These are phyloP conservation scores for Drosophila bipectinata DNA, from an alignment of 1,140 invertebrate genomes.

Conservation along the genomic window DNA sequence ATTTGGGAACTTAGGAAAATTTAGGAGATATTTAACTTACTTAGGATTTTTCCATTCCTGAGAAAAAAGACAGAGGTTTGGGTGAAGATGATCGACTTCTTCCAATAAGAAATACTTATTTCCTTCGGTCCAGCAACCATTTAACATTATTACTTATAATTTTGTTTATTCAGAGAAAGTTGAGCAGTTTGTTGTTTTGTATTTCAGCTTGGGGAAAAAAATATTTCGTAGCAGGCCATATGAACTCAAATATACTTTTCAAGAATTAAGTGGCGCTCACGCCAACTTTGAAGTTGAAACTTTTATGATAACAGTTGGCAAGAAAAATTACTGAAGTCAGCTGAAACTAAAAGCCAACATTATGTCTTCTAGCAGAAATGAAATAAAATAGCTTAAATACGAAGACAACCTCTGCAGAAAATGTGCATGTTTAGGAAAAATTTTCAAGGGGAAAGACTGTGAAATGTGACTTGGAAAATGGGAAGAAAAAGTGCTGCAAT, in stretches of 20 bases:
- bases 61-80: no score
- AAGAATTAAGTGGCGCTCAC: conserved; percentile 11
- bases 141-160: not conserved
- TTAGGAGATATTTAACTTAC: no score
- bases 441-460: not conserved
- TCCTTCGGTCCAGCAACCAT: no score
- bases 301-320: conserved; percentile 37
- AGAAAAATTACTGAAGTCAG: conserved; percentile 29
- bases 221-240: not conserved
- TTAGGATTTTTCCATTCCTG: no score
- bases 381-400: conserved; percentile 41
- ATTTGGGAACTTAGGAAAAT: not conserved
- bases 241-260: conserved; percentile 9
- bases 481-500: conserved; percentile 65
- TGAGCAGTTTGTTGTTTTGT: not conserved
- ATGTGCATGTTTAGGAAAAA: conserved; percentile 56
- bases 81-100: no score
- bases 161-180: not conserved
- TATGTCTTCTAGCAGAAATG: conserved; percentile 1
- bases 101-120: no score
- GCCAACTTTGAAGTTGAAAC: conserved; percentile 35
- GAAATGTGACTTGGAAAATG: conserved; percentile 33
- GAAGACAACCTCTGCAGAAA: conserved; percentile 27
- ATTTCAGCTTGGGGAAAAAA: no score
- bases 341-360: conserved; percentile 35